Conservation (phyloP, 2,888 invertebrate genomes). For the Lacanobia oleracea region DNA sequence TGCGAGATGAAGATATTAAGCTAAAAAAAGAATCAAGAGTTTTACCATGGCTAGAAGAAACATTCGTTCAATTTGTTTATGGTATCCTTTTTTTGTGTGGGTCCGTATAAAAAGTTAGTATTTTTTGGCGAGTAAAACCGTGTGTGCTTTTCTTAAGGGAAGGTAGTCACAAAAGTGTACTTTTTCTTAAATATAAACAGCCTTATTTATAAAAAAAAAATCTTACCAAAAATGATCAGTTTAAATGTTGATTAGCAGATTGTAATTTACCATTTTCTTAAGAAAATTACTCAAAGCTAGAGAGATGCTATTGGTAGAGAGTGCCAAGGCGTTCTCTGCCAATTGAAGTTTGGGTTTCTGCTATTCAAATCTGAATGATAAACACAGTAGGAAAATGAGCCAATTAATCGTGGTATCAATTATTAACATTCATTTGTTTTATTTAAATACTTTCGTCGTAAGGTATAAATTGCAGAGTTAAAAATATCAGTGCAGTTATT, state of each 20-base stretch:
- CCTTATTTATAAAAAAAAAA: too few species aligned
- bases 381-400: background rate
- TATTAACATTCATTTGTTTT: background rate
- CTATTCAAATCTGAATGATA: too few species aligned
- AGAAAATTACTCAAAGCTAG: too few species aligned
- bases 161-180: background rate
- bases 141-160: background rate
- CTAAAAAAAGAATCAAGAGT: background rate
- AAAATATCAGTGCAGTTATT: slow-evolving; percentile 32
- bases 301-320: too few species aligned
- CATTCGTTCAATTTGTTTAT: background rate
- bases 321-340: too few species aligned
- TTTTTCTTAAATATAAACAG: background rate
- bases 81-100: background rate
- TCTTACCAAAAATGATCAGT: too few species aligned
- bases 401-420: background rate
- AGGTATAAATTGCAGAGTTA: slow-evolving; percentile 4
- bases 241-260: too few species aligned
- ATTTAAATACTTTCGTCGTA: slow-evolving; percentile 5
- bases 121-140: background rate
- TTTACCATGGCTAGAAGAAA: background rate
- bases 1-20: background rate
- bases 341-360: too few species aligned
- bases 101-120: background rate
- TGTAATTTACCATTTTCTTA: too few species aligned